Percentiles rank a stretch among this genome's conserved stretches.
phyloP scores from a whole-genome alignment of 2,888 invertebrate species.

The Dascillus cervinus region DNA sequence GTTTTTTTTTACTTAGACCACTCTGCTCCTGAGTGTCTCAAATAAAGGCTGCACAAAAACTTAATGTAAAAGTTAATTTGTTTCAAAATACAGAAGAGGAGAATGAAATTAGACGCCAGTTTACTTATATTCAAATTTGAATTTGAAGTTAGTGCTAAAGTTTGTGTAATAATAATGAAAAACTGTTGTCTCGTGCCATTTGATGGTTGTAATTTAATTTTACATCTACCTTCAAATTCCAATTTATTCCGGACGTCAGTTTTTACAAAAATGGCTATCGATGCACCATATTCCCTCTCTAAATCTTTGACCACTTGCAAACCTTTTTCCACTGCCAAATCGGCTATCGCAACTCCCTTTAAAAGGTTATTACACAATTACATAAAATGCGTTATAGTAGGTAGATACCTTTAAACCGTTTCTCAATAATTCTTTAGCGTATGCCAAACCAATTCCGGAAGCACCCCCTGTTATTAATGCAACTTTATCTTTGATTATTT shows the following conservation, averaged over 20 bases:
- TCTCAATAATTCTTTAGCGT: constrained; percentile 19
- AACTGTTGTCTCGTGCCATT: too few relatives aligned
- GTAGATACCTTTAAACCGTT: constrained; percentile 18
- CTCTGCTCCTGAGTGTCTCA: too few relatives aligned
- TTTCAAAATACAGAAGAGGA: too few relatives aligned
- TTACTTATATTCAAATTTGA: too few relatives aligned
- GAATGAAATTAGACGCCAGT: too few relatives aligned
- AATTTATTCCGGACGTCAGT: constrained; percentile 65
- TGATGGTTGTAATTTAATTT: too few relatives aligned
- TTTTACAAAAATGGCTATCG: constrained; percentile 57
- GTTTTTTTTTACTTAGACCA: too few relatives aligned
- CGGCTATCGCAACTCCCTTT: constrained; percentile 20
- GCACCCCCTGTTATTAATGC: constrained; percentile 27
- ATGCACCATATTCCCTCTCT: constrained; percentile 53
- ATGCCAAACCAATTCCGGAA: constrained; percentile 23
- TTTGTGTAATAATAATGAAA: too few relatives aligned
- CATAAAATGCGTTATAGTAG: background rate
- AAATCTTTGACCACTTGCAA: constrained; percentile 55
- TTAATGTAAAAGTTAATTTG: too few relatives aligned
- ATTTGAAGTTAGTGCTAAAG: too few relatives aligned
- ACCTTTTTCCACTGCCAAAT: constrained; percentile 34
- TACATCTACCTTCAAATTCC: constrained; percentile 61
- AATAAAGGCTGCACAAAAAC: too few relatives aligned
- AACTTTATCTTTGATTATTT: constrained; percentile 24
- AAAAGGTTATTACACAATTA: too few relatives aligned